These are phyloP conservation scores for Selene dorsalis DNA, from an alignment of 2,797 vertebrate species.

Conservation along the genomic window DNA sequence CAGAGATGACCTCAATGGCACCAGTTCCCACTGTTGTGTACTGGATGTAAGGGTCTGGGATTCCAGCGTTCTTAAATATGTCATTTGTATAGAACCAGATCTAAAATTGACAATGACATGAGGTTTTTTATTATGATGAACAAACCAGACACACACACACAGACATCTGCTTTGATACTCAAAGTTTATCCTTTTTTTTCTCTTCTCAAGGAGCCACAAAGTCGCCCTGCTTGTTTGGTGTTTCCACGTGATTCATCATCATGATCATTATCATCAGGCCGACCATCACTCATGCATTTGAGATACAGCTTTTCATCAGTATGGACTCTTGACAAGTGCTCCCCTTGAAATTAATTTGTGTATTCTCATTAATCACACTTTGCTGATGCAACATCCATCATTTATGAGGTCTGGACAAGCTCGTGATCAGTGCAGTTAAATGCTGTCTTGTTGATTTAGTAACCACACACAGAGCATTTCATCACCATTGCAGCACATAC, in stretches of 20 bases:
- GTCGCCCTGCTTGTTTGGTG: conserved; percentile 49
- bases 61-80: conserved; percentile 90
- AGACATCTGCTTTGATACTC: conserved; percentile 16
- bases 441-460: conserved; percentile 79
- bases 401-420: conserved; percentile 74
- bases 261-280: conserved; percentile 67
- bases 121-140: conserved; percentile 24
- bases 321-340: conserved; percentile 74
- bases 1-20: conserved; percentile 88
- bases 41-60: conserved; percentile 85
- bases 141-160: not conserved
- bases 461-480: conserved; percentile 64
- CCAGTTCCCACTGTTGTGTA: conserved; percentile 92
- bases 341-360: conserved; percentile 81
- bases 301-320: conserved; percentile 70
- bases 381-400: conserved; percentile 79
- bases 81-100: conserved; percentile 96
- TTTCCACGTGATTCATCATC: conserved; percentile 69
- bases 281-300: conserved; percentile 74
- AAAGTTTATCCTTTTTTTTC: conserved; percentile 29
- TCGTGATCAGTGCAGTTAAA: conserved; percentile 67
- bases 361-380: conserved; percentile 82
- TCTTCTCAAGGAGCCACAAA: conserved; percentile 41
- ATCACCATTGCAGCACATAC: conserved; percentile 56
- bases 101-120: conserved; percentile 76